Evolutionary conservation across 2,797 vertebrate species (phyloP), one percentile per base, ranked within the genome.

Genomic region (Bradypodion pumilum): DNA sequence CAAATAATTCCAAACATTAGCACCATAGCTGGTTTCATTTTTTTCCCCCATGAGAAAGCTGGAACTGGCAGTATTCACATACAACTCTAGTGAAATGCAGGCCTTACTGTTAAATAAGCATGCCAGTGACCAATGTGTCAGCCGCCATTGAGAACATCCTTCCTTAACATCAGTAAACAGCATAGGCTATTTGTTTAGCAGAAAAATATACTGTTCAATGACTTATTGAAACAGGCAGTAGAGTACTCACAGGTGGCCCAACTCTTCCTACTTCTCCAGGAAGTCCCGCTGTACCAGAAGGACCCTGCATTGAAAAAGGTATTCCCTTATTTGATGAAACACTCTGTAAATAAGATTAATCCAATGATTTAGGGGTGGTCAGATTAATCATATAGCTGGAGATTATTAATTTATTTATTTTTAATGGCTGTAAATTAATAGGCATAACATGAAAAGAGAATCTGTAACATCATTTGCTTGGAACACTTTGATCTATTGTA

Each of bases 271-370:
- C 90, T 94, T 98, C 97, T 82, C 99, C 99, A 0, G 92, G 95
- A 95, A 99, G 98, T 89, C 99, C 98, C 92, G 97, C 95, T 92
- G 97, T 95, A 82, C 99, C 99, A 21, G 96, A 95, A 87, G 95
- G 94, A 86, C 99, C 99, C 99, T 99, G 81, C 84, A 68, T 74
- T 82, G 86, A 87, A 92, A 78, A 84, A 7, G 16, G 42, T 15
- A 77, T 89, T 8, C 7, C 15, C 5, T 37, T 68, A 79, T 72
- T 85, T 66, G 3, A 2, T 81, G 5, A 69, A 69, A 8, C 32
- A 9, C 16, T 65, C 44, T 49, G 60, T 89, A 81, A 56, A 81
- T n/a, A 1, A 86, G 1, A 0, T 9, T 56, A 81, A 0, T 23
- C 69, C 0, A 27, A 29, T 72, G 23, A 49, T 66, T 0, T 6